These are phyloP conservation scores for Phycodurus eques DNA, from an alignment of 2,113 vertebrate genomes.

Conservation along the genomic window DNA sequence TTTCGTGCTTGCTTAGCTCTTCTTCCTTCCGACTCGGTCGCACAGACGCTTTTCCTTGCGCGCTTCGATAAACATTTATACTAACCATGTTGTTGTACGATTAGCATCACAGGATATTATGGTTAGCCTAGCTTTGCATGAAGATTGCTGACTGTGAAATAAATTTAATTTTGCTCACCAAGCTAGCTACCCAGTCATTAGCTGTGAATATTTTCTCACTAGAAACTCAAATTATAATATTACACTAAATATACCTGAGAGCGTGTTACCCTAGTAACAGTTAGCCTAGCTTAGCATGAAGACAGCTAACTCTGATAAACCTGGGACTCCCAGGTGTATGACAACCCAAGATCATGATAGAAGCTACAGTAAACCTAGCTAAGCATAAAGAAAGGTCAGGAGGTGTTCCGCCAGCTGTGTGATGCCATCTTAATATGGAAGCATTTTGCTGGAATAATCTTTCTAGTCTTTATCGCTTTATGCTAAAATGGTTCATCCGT, in stretches of 20 bases:
- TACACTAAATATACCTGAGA: neutral
- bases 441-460: too few species aligned
- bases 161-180: neutral
- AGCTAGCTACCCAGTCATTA: neutral
- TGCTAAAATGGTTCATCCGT: too few species aligned
- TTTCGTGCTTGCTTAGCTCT: neutral
- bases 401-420: too few species aligned
- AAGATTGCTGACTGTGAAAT: neutral
- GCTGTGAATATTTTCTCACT: neutral
- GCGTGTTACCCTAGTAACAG: too few species aligned
- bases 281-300: neutral
- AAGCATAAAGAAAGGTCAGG: too few species aligned
- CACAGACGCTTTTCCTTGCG: neutral
- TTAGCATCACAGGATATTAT: neutral
- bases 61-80: neutral
- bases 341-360: neutral
- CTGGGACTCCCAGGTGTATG: neutral
- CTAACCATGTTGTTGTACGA: neutral
- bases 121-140: neutral
- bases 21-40: slow-evolving; percentile 3
- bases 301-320: neutral
- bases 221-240: neutral
- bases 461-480: too few species aligned
- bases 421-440: too few species aligned
- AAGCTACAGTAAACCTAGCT: too few species aligned